Conservation (phyloP, 2,797 vertebrate genomes). For the Margarornis squamiger region DNA sequence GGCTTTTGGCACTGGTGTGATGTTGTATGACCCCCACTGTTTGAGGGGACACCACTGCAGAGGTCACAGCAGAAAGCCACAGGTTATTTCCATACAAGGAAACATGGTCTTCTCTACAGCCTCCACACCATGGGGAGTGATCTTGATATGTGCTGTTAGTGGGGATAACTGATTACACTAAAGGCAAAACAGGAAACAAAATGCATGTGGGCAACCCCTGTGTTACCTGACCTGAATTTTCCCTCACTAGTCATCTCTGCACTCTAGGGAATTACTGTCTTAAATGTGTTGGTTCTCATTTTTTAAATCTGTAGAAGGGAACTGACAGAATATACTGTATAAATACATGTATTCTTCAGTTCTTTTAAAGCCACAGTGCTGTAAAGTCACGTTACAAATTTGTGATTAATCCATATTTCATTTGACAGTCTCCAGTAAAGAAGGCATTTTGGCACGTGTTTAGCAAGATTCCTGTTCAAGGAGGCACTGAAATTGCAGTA, state of each 20-base stretch:
- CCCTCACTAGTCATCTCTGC: not conserved
- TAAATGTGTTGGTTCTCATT: not conserved
- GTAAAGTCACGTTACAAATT: not conserved
- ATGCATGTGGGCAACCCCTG: rapidly evolving
- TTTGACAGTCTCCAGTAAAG: not conserved
- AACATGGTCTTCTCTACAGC: not conserved
- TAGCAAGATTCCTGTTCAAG: not conserved
- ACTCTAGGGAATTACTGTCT: not conserved
- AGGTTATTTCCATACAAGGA: rapidly evolving
- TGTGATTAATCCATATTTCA: not conserved
- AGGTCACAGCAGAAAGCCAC: not conserved
- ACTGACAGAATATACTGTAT: not conserved
- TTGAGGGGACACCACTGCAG: not conserved
- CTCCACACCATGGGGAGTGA: not conserved
- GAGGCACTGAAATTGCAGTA: not conserved
- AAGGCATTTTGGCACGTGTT: not conserved
- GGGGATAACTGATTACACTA: not conserved
- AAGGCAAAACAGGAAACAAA: not conserved
- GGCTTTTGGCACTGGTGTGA: not conserved
- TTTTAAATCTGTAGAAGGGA: not conserved
- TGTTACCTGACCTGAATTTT: not conserved
- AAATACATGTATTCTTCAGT: not conserved
- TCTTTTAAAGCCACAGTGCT: not conserved
- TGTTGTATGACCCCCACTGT: too few species aligned
- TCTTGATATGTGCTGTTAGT: not conserved